Percentiles rank a stretch among this genome's conserved stretches.
phyloP scores from a whole-genome alignment of 1,140 invertebrate species.

The Drosophila simulans region DNA sequence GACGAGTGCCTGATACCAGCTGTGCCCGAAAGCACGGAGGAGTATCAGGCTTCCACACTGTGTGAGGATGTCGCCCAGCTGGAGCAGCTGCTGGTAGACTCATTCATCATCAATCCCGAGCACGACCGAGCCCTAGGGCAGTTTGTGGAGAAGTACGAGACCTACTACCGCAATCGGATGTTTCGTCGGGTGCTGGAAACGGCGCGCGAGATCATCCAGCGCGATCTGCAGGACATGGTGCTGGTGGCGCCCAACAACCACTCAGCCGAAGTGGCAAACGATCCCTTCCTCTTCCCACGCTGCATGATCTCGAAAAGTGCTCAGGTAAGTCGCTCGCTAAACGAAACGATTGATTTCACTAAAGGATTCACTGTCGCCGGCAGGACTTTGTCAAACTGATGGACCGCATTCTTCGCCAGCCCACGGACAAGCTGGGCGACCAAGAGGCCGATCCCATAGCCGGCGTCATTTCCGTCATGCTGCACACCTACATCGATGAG shows the following conservation, averaged over 20 bases:
- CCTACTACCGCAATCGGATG: conserved; percentile 91
- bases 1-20: conserved; percentile 90
- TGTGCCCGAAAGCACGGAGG: conserved; percentile 90
- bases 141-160: conserved; percentile 91
- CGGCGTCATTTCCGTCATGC: conserved; percentile 87
- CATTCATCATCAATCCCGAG: conserved; percentile 77
- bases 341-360: background rate
- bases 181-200: conserved; percentile 89
- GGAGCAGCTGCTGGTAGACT: conserved; percentile 87
- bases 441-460: conserved; percentile 88
- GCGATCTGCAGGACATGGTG: conserved; percentile 92
- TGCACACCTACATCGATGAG: conserved; percentile 91
- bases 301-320: conserved; percentile 88
- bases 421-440: conserved; percentile 86
- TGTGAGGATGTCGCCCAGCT: conserved; percentile 88
- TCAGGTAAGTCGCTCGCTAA: conserved; percentile 36
- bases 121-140: conserved; percentile 86
- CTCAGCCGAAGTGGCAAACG: conserved; percentile 63
- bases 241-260: conserved; percentile 86
- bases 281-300: conserved; percentile 85
- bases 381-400: conserved; percentile 90
- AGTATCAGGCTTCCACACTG: conserved; percentile 88
- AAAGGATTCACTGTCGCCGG: background rate
- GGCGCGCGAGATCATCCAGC: conserved; percentile 91
- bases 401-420: conserved; percentile 90